These are phyloP conservation scores for Drosophila falleni DNA, from an alignment of 2,888 invertebrate genomes.

Conservation along the genomic window DNA sequence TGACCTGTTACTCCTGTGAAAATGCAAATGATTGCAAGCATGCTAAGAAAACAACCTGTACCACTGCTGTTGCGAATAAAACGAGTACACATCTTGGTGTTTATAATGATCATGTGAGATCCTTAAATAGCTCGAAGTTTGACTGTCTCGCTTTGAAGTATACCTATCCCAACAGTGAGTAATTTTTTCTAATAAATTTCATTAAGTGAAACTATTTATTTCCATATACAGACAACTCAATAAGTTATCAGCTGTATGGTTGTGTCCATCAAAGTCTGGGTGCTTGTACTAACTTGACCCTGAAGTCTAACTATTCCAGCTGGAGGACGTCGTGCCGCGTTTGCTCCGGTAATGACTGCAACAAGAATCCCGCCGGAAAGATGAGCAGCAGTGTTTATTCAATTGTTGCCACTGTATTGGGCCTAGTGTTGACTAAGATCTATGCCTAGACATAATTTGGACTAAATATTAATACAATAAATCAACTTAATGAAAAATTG, in stretches of 20 bases:
- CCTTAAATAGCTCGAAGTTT: slow-evolving; percentile 28
- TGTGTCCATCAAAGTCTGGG: slow-evolving; percentile 49
- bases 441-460: slow-evolving; percentile 37
- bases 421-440: slow-evolving; percentile 55
- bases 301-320: slow-evolving; percentile 41
- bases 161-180: slow-evolving; percentile 56
- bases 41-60: slow-evolving; percentile 43
- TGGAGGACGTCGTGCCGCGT: slow-evolving; percentile 40
- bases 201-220: not conserved
- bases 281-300: slow-evolving; percentile 38
- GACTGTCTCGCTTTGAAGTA: slow-evolving; percentile 57
- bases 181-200: not conserved
- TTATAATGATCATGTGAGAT: slow-evolving; percentile 44
- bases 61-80: slow-evolving; percentile 41
- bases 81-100: slow-evolving; percentile 37
- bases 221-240: slow-evolving; percentile 40
- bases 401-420: slow-evolving; percentile 48
- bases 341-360: slow-evolving; percentile 73
- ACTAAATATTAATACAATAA: not conserved
- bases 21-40: slow-evolving; percentile 48
- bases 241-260: slow-evolving; percentile 47
- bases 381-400: slow-evolving; percentile 67
- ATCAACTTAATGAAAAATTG: not conserved
- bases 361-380: slow-evolving; percentile 73
- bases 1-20: slow-evolving; percentile 58